These are phyloP conservation scores for Burhinus oedicnemus DNA, from an alignment of 2,113 vertebrate genomes.

Conservation along the genomic window DNA sequence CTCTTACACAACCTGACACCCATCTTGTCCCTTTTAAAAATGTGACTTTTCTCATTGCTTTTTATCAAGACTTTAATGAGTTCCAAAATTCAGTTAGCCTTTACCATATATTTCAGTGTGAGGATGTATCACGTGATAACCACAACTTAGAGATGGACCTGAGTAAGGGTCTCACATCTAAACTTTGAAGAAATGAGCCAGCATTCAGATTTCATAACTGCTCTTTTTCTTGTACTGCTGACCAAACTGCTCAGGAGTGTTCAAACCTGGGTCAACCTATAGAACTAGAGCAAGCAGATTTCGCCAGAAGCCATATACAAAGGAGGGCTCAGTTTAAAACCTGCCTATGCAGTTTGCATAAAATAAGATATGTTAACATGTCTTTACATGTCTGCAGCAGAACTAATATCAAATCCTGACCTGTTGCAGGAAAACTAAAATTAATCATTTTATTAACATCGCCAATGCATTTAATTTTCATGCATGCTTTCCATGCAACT, in stretches of 20 bases:
- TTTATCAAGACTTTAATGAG: neutral
- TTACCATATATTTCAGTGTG: neutral
- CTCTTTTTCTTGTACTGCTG: neutral
- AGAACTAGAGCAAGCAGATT: neutral
- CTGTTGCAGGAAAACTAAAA: neutral
- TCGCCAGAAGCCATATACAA: neutral
- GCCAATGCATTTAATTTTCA: neutral
- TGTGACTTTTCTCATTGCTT: neutral
- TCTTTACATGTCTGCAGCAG: neutral
- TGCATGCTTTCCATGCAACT: neutral
- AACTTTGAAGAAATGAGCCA: neutral
- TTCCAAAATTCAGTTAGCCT: neutral
- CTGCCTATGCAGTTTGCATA: neutral
- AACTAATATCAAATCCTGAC: neutral
- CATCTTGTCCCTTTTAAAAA: neutral
- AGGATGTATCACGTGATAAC: neutral
- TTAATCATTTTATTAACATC: neutral
- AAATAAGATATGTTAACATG: neutral
- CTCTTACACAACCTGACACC: neutral
- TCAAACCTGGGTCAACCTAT: neutral
- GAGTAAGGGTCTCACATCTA: neutral
- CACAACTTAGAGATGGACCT: neutral
- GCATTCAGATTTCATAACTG: neutral
- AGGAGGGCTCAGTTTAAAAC: neutral
- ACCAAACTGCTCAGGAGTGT: neutral